phyloP scores from a whole-genome alignment of 2,888 invertebrate species.

The Cerastoderma edule region DNA sequence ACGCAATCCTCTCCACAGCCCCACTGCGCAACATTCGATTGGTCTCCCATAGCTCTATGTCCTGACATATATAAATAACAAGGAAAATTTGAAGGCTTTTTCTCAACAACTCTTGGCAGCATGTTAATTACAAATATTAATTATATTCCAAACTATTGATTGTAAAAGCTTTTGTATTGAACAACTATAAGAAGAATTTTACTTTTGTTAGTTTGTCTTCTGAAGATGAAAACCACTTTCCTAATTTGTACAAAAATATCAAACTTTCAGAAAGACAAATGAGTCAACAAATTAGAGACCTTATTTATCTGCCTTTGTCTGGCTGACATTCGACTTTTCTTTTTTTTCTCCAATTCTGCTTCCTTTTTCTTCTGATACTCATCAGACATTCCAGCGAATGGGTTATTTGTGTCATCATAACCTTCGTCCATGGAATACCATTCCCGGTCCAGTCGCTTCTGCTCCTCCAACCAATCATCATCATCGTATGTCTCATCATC shows the following conservation, averaged over 20 bases:
- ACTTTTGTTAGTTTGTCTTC: too few species aligned
- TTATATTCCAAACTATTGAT: too few species aligned
- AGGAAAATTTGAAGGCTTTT: conserved; percentile 24
- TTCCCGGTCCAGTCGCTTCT: conserved; percentile 89
- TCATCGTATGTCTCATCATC: conserved; percentile 68
- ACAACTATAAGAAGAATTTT: too few species aligned
- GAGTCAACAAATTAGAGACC: too few species aligned
- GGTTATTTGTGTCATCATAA: conserved; percentile 92
- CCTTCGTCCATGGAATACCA: conserved; percentile 98
- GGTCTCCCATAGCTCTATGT: conserved; percentile 99
- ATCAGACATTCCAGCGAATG: conserved; percentile 93
- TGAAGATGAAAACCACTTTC: too few species aligned
- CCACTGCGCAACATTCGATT: conserved; percentile 97
- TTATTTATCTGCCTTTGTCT: conserved; percentile 98
- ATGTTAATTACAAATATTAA: too few species aligned
- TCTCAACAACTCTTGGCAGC: too few species aligned
- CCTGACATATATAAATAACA: conserved; percentile 84
- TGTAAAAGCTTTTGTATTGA: too few species aligned
- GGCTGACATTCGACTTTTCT: conserved; percentile 96
- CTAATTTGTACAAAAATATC: too few species aligned
- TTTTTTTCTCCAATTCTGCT: conserved; percentile 94
- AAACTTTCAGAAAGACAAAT: too few species aligned
- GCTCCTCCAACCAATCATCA: conserved; percentile 87
- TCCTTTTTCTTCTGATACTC: conserved; percentile 97
- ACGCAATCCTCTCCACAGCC: conserved; percentile 92